Conservation (phyloP, 2,888 invertebrate species). For the Pyralis farinalis region DNA sequence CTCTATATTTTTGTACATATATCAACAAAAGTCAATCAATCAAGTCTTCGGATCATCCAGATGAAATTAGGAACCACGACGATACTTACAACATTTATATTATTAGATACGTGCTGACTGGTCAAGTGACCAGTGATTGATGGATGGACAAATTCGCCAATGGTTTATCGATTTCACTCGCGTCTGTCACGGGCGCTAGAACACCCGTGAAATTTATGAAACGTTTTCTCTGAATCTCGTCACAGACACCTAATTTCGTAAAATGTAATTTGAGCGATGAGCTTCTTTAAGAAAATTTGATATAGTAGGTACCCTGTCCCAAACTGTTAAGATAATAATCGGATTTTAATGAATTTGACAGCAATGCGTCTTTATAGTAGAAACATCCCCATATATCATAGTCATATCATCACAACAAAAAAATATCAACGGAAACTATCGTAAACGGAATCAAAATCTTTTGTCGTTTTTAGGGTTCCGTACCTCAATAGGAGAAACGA, state of each 20-base stretch:
- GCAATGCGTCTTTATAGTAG: no score
- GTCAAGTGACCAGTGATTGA: conserved; percentile 11
- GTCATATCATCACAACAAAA: no score
- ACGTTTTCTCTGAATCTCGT: conserved; percentile 5
- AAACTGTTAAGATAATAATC: no score
- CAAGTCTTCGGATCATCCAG: neutral
- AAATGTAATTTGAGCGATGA: neutral
- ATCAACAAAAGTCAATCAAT: conserved; percentile 4
- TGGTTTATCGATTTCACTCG: conserved; percentile 12
- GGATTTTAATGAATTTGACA: no score
- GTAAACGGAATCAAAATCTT: no score
- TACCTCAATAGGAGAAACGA: no score
- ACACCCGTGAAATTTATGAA: conserved; percentile 11
- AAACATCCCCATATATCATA: no score
- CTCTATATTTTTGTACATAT: neutral
- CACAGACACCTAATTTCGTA: neutral
- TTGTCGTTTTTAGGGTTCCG: no score
- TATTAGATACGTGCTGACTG: conserved; percentile 6
- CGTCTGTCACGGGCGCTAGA: conserved; percentile 2
- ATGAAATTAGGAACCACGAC: conserved; percentile 7
- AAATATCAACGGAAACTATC: no score
- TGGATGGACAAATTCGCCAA: conserved; percentile 4
- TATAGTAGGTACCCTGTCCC: no score
- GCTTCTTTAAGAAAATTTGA: no score
- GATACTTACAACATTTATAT: conserved; percentile 4